Percentiles rank a stretch among this genome's conserved stretches.
phyloP scores from a whole-genome alignment of 2,888 invertebrate species.

The Saturnia pavonia region DNA sequence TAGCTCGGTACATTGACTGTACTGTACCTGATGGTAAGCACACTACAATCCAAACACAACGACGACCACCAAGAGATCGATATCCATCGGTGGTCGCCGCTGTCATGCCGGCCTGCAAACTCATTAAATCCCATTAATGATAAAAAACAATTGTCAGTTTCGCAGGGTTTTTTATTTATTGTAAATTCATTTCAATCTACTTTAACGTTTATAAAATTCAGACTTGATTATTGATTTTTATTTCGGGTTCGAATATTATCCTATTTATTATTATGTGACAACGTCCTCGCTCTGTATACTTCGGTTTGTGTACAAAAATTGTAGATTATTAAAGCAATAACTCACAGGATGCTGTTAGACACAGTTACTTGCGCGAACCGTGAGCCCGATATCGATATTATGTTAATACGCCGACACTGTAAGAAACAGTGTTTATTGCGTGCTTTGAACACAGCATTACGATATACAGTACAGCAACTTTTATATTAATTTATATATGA shows the following conservation, averaged over 20 bases:
- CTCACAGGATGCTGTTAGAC: conserved; percentile 19
- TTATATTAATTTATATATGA: not conserved
- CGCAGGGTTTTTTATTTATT: too few relatives aligned
- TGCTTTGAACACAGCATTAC: not conserved
- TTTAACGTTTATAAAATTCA: not conserved
- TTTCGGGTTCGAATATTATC: not conserved
- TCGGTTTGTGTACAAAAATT: not conserved
- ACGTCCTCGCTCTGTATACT: not conserved
- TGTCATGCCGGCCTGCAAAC: too few relatives aligned
- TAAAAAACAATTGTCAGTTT: too few relatives aligned
- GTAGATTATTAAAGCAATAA: conserved; percentile 18
- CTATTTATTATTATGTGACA: not conserved
- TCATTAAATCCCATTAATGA: too few relatives aligned
- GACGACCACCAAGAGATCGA: too few relatives aligned
- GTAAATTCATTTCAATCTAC: not conserved
- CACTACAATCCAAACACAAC: too few relatives aligned
- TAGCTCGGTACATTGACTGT: too few relatives aligned
- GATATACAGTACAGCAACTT: not conserved
- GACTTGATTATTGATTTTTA: not conserved
- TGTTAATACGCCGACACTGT: conserved; percentile 23
- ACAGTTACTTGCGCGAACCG: conserved; percentile 17
- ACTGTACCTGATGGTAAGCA: too few relatives aligned
- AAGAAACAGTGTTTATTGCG: conserved; percentile 8
- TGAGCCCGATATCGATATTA: conserved; percentile 24
- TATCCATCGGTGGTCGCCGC: too few relatives aligned